A percentile compares a stretch with the other conserved stretches of the same genome.
These are phyloP conservation scores for Silurus lanzhouensis DNA, from an alignment of 2,797 vertebrate genomes.

Conservation along the genomic window DNA sequence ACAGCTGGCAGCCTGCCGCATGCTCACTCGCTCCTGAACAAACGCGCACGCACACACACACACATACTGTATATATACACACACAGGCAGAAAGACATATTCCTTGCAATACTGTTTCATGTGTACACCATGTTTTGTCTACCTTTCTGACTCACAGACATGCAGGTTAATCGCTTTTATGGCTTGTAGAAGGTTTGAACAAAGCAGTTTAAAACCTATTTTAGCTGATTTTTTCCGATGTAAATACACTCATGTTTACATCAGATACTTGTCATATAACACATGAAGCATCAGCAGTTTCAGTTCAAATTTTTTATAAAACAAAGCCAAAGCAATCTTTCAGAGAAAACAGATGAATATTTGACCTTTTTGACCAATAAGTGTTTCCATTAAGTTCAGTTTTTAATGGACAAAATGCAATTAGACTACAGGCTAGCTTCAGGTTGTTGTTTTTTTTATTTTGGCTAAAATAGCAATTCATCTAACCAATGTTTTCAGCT, in stretches of 20 bases:
- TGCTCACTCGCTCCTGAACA: conserved; percentile 67
- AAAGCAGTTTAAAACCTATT: conserved; percentile 11
- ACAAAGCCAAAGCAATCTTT: conserved; percentile 7
- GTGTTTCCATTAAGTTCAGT: conserved; percentile 14
- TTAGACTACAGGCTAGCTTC: background rate
- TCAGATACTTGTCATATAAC: background rate
- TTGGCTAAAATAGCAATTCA: background rate
- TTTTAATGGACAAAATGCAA: background rate
- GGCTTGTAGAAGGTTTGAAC: conserved; percentile 25
- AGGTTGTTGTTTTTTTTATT: background rate
- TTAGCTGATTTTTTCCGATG: conserved; percentile 24
- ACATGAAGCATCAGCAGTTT: background rate
- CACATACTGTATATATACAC: conserved; percentile 58
- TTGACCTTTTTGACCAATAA: conserved; percentile 8
- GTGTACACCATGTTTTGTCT: conserved; percentile 31
- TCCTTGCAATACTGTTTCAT: conserved; percentile 53
- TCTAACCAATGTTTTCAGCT: background rate
- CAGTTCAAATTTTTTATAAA: background rate
- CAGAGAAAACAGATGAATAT: background rate
- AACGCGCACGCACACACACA: conserved; percentile 70
- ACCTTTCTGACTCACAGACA: background rate
- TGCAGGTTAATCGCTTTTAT: background rate
- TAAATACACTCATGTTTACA: conserved; percentile 26
- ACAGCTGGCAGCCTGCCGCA: conserved; percentile 76
- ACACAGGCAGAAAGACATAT: conserved; percentile 64